Evolutionary conservation across 1,140 invertebrate species (phyloP).

Genomic region (Antheraea pernyi): DNA sequence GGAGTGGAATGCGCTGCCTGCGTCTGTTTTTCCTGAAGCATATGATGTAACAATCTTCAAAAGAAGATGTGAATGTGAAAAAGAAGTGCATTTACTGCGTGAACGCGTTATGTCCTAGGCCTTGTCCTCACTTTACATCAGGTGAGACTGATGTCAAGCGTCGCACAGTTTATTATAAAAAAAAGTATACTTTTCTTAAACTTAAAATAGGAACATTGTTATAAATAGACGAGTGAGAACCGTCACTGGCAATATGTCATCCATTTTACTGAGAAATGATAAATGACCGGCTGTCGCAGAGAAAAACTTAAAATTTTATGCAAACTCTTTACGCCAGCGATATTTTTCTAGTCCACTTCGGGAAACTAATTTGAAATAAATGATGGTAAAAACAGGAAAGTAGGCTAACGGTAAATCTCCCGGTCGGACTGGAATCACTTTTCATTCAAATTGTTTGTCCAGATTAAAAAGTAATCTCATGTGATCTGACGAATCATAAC

Average conservation of each 20-base stretch:
- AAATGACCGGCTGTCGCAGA: constrained; percentile 24
- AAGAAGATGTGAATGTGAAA: too few relatives aligned
- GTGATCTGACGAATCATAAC: not conserved
- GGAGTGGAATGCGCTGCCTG: too few relatives aligned
- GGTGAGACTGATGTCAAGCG: too few relatives aligned
- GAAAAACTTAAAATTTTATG: constrained; percentile 18
- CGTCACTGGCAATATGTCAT: constrained; percentile 27
- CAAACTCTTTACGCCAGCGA: constrained; percentile 18
- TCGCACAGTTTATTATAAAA: too few relatives aligned
- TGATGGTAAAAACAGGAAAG: constrained; percentile 10
- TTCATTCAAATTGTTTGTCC: not conserved
- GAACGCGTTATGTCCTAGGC: too few relatives aligned
- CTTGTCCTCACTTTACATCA: too few relatives aligned
- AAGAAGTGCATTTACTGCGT: too few relatives aligned
- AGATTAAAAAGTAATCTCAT: not conserved
- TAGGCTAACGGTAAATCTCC: not conserved
- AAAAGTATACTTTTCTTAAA: not conserved
- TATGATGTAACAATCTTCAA: too few relatives aligned
- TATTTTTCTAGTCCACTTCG: constrained; percentile 33
- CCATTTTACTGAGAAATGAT: constrained; percentile 30
- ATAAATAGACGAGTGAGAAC: constrained; percentile 23
- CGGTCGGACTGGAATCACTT: not conserved
- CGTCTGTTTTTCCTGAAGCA: too few relatives aligned
- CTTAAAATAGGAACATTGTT: not conserved
- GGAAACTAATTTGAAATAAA: constrained; percentile 26